Evolutionary conservation across 2,113 vertebrate genomes (phyloP).

Genomic region (Paedocypris sp.): DNA sequence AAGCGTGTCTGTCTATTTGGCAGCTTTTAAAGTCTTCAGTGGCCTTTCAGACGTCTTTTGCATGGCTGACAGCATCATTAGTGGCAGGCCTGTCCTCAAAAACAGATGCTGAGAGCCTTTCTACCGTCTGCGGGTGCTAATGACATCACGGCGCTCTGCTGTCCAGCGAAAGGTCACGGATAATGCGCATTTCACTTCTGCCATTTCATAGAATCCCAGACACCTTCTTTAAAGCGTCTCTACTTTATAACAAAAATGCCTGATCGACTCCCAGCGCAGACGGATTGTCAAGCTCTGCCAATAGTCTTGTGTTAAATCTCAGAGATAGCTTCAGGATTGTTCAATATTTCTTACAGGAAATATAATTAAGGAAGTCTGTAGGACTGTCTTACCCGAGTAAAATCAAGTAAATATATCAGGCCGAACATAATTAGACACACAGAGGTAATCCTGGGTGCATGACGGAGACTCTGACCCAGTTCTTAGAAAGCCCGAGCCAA

Average conservation of each 20-base stretch:
- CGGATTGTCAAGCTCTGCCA: no score
- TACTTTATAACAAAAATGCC: no score
- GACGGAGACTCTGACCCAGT: slow-evolving; percentile 15
- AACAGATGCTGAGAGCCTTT: slow-evolving; percentile 8
- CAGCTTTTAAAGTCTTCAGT: background rate
- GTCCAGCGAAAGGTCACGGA: slow-evolving; percentile 41
- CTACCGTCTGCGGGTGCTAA: slow-evolving; percentile 28
- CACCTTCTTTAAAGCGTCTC: background rate
- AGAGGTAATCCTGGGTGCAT: slow-evolving; percentile 7
- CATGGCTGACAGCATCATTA: slow-evolving; percentile 1
- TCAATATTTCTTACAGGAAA: background rate
- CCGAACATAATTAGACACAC: slow-evolving; percentile 27
- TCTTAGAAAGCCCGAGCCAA: slow-evolving; percentile 2
- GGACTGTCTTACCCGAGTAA: slow-evolving; percentile 13
- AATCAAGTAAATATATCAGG: slow-evolving; percentile 1
- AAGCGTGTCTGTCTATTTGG: slow-evolving; percentile 1
- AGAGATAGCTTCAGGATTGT: background rate
- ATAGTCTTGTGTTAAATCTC: no score
- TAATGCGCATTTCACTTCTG: slow-evolving; percentile 28
- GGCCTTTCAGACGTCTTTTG: slow-evolving; percentile 1
- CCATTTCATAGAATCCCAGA: slow-evolving; percentile 35
- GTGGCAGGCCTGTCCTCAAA: slow-evolving; percentile 18
- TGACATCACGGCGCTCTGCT: slow-evolving; percentile 22
- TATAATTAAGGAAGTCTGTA: slow-evolving; percentile 7
- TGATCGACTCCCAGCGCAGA: no score